Conservation (phyloP, 2,888 invertebrate genomes). For the Cephus sareptanus region DNA sequence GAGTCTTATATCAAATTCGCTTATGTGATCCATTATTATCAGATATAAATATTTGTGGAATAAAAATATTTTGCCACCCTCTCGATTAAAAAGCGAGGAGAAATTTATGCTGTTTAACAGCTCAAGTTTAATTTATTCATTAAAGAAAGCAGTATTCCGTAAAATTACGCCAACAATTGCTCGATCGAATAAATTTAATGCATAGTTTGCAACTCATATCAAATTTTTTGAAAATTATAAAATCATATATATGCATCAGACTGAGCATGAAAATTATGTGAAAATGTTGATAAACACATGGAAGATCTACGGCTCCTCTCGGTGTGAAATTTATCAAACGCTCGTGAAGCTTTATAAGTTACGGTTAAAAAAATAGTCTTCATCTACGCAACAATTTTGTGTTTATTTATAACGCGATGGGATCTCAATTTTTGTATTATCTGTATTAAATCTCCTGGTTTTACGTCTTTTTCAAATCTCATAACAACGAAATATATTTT, state of each 20-base stretch:
- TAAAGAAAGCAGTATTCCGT: background rate
- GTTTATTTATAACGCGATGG: background rate
- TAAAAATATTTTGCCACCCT: background rate
- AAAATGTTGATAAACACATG: background rate
- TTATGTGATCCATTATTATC: slow-evolving; percentile 77
- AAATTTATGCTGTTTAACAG: background rate
- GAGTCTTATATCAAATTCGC: slow-evolving; percentile 80
- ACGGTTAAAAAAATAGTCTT: background rate
- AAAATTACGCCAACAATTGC: background rate
- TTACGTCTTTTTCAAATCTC: too few relatives aligned
- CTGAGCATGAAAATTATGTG: background rate
- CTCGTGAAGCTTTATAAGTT: background rate
- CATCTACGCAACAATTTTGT: background rate
- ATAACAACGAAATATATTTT: too few relatives aligned
- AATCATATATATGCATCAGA: background rate
- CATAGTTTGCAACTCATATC: background rate
- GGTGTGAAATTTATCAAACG: background rate
- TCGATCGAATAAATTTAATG: background rate
- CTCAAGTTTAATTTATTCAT: background rate
- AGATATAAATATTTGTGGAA: background rate
- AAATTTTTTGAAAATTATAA: background rate
- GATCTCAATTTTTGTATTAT: background rate
- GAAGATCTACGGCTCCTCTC: background rate
- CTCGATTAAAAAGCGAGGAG: background rate
- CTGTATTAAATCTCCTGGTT: background rate